Evolutionary conservation across 2,113 vertebrate species (phyloP).

Genomic region (Dipodomys merriami): DNA sequence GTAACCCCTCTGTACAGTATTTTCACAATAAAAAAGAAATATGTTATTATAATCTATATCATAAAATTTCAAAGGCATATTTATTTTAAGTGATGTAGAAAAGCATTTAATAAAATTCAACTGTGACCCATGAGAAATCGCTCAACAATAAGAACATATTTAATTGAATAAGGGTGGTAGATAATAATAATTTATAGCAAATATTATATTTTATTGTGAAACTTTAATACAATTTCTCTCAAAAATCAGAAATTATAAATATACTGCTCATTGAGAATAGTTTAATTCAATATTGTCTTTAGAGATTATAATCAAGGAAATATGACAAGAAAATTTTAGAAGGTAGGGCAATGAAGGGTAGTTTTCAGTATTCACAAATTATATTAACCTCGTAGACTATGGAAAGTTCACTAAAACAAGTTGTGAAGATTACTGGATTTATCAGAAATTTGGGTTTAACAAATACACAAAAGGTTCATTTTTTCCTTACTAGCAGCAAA

Average conservation of each 20-base stretch:
- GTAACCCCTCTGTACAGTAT: no score
- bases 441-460: not conserved
- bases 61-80: not conserved
- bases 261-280: not conserved
- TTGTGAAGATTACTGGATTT: not conserved
- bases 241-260: not conserved
- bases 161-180: not conserved
- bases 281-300: not conserved
- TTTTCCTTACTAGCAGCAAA: not conserved
- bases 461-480: not conserved
- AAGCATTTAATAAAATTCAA: conserved; percentile 33
- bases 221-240: not conserved
- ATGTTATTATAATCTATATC: conserved; percentile 16
- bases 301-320: not conserved
- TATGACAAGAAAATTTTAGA: not conserved
- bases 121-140: not conserved
- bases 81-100: not conserved
- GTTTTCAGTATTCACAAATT: not conserved
- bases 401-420: not conserved
- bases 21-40: not conserved
- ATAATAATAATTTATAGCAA: not conserved
- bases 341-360: not conserved
- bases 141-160: not conserved
- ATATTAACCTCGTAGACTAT: not conserved
- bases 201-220: not conserved